Evolutionary conservation across 2,113 vertebrate species (phyloP), one percentile per base, ranked within the genome.

Genomic region (Paramormyrops kingsleyae): DNA sequence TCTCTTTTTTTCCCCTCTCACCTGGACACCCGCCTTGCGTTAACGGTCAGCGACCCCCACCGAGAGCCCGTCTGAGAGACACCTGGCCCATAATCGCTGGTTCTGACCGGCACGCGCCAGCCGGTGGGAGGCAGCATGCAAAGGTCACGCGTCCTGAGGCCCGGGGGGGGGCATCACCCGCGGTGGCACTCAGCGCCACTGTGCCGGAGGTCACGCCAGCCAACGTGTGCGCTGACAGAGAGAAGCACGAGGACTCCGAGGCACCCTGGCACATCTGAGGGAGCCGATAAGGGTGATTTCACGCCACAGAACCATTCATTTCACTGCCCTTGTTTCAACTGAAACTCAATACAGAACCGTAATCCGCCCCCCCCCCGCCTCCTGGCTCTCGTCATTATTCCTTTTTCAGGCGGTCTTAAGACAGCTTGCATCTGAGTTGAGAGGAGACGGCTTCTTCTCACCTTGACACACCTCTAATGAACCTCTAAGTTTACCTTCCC

Each of bases 401-500:
- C 74, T 17, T 56, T 46, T 53, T 19, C 35, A 19, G n/a, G 80
- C 17, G 8, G 44, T 87, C 90, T 91, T 92, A 92, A 89, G 89
- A 93, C 92, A 94, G 91, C 93, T 93, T 91, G 92, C 91, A 91
- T 94, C 92, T 94, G 93, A 94, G 90, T 89, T 10, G 88, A 53
- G 90, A 92, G 92, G n/a, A 93, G 93, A 93, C 92, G 92, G 90
- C 93, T 93, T 93, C 93, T 93, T 93, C 92, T 94, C 94, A 94
- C 94, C 92, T 94, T 94, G 94, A 94, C 91, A 92, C 93, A 90
- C 93, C 91, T 92, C 93, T 94, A 94, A 95, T 94, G 94, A 95
- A 95, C 94, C 94, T 94, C 94, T 89, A 91, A 94, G 93, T 92
- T 94, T 92, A 93, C 85, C 89, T 89, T 84, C 52, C 24, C 80